phyloP scores from a whole-genome alignment of 2,113 vertebrate species.

The Chloropsis cyanopogon region DNA sequence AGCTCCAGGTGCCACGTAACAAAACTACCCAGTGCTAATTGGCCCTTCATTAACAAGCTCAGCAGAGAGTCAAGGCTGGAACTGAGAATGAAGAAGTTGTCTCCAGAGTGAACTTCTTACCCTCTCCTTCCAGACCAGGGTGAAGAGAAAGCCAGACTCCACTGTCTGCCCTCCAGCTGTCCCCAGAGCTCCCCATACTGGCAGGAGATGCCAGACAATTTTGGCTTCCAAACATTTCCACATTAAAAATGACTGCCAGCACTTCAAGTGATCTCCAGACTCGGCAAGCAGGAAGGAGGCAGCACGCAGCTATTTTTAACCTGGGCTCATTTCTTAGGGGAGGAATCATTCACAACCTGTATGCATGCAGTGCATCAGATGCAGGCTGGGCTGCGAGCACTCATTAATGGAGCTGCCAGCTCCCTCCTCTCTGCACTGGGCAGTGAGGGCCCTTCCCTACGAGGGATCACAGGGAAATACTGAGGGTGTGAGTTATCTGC shows the following conservation, averaged over 20 bases:
- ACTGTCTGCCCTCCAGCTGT: background rate
- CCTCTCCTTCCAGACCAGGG: background rate
- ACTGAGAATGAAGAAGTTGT: background rate
- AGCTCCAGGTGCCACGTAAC: background rate
- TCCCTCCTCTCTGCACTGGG: background rate
- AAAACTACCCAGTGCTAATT: background rate
- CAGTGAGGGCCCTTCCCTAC: background rate
- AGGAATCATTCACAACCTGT: slow-evolving; percentile 35
- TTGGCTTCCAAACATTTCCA: background rate
- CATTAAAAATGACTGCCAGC: background rate
- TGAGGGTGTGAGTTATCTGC: background rate
- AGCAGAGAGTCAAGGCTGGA: background rate
- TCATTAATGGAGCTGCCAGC: background rate
- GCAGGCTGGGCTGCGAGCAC: background rate
- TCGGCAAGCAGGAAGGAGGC: background rate
- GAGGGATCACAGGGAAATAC: background rate
- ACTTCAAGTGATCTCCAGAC: background rate
- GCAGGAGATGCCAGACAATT: background rate
- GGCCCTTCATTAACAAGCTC: background rate
- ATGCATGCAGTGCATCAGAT: background rate
- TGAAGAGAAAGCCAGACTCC: background rate
- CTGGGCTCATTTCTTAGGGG: background rate
- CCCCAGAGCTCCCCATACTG: background rate
- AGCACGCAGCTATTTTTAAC: slow-evolving; percentile 40
- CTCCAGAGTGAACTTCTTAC: background rate